Conservation (phyloP, 1,140 invertebrate genomes). For the Drosophila persimilis region DNA sequence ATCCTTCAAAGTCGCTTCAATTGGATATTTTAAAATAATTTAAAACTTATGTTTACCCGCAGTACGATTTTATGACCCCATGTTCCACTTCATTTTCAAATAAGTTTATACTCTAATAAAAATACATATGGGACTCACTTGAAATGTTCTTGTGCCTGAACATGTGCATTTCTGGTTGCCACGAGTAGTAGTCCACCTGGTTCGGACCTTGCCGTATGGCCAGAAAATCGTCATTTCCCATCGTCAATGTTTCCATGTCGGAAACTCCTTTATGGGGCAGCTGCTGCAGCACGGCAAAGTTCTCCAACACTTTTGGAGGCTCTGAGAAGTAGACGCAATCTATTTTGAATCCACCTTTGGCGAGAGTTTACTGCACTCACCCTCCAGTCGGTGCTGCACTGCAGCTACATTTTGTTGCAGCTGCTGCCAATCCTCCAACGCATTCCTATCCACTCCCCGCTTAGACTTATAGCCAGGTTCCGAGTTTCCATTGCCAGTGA, state of each 20-base stretch:
- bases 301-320: slow-evolving; percentile 40
- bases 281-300: slow-evolving; percentile 49
- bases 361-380: slow-evolving; percentile 13
- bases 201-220: slow-evolving; percentile 10
- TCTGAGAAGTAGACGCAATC: slow-evolving; percentile 17
- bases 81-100: slow-evolving; percentile 52
- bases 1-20: background rate
- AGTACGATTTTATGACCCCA: slow-evolving; percentile 23
- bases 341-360: background rate
- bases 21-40: slow-evolving; percentile 5
- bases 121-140: slow-evolving; percentile 63
- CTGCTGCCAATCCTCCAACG: slow-evolving; percentile 31
- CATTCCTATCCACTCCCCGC: slow-evolving; percentile 10
- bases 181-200: slow-evolving; percentile 24
- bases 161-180: slow-evolving; percentile 22
- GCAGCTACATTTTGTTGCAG: slow-evolving; percentile 46
- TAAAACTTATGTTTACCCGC: background rate
- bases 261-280: slow-evolving; percentile 39
- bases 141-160: slow-evolving; percentile 26
- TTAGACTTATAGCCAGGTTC: slow-evolving; percentile 43
- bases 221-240: slow-evolving; percentile 22
- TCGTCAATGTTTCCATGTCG: slow-evolving; percentile 8
- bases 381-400: slow-evolving; percentile 45
- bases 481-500: slow-evolving; percentile 3
- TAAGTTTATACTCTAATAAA: slow-evolving; percentile 61